These are phyloP conservation scores for Caenorhabditis zanzibari DNA, from an alignment of 2,888 invertebrate genomes.

Conservation along the genomic window DNA sequence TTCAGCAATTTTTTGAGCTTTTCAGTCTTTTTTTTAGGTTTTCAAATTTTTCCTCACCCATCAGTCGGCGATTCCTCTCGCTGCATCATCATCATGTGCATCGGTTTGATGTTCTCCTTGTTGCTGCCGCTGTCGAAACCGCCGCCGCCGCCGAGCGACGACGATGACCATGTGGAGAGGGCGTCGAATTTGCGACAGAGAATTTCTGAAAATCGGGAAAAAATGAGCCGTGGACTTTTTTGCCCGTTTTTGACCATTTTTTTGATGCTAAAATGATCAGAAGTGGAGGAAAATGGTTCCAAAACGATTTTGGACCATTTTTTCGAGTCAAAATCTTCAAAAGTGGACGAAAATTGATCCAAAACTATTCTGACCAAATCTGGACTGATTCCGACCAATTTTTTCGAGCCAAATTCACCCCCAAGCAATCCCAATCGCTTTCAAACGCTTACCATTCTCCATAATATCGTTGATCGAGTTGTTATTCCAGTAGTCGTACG, in stretches of 20 bases:
- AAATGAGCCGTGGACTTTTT: no score
- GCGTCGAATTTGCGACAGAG: constrained; percentile 50
- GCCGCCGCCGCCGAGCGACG: no score
- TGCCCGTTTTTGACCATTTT: no score
- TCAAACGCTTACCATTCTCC: constrained; percentile 37
- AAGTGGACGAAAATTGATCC: no score
- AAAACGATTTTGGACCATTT: background rate
- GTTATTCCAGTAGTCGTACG: constrained; percentile 59
- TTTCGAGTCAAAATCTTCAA: background rate
- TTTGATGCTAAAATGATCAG: no score
- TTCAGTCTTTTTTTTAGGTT: no score
- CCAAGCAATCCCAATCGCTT: no score
- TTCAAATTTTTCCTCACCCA: constrained; percentile 18
- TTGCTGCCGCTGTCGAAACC: constrained; percentile 47
- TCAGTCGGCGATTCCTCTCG: constrained; percentile 62
- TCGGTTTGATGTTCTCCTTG: constrained; percentile 21
- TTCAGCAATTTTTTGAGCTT: no score
- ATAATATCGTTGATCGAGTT: constrained; percentile 59
- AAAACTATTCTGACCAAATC: no score
- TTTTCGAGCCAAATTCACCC: no score
- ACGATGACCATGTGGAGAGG: constrained; percentile 34
- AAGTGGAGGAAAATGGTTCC: no score
- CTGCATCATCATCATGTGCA: constrained; percentile 1
- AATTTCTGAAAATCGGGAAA: constrained; percentile 28
- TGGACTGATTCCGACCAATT: no score